Base-by-base conservation (phyloP, 2,113 vertebrate genomes). In the Apeltes quadracus region DNA sequence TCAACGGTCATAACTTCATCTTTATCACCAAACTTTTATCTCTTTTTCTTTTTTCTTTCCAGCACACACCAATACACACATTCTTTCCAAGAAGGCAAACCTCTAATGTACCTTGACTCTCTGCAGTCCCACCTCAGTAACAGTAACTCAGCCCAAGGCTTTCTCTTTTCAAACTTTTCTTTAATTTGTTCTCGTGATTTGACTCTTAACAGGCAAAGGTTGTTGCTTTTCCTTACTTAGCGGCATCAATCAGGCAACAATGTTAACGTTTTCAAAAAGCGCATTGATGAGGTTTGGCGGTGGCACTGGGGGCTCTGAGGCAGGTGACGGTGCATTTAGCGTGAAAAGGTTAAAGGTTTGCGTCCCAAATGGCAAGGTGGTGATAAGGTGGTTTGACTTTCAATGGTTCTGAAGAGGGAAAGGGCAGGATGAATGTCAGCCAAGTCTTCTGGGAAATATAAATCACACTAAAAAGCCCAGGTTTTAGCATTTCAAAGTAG, bases 341-440 rank as follows among this genome's bases (percentile, higher is more conserved):
- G 25, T 76, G 83, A 87, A 91, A 90, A 91, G 91, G 89, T 91
- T 79, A 87, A 85, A 87, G 80, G 89, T 90, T 84, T 76, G 62
- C 63, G 14, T 85, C 86, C 59, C 64, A 90, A 90, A 88, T 82
- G 81, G 87, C 84, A 90, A 81, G 54, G 55, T 76, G 78, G 71
- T 62, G 78, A 88, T 89, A 84, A 80, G 83, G 68, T 86, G 75
- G 32, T 74, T 39, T 76, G 82, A 63, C 82, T 82, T 87, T 83
- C 85, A 83, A 7, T 32, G 63, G 38, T 57, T 84, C 73, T 80
- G 71, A 87, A 67, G 70, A 82, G 62, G 76, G 50, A 91, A 90
- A 91, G 89, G 91, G 80, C 88, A 89, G 39, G 44, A 62, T 85
- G 91, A 89, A 90, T 90, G 89, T 88, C 88, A 91, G 76, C 76